phyloP scores from a whole-genome alignment of 2,888 invertebrate species.

The Hesperia comma region DNA sequence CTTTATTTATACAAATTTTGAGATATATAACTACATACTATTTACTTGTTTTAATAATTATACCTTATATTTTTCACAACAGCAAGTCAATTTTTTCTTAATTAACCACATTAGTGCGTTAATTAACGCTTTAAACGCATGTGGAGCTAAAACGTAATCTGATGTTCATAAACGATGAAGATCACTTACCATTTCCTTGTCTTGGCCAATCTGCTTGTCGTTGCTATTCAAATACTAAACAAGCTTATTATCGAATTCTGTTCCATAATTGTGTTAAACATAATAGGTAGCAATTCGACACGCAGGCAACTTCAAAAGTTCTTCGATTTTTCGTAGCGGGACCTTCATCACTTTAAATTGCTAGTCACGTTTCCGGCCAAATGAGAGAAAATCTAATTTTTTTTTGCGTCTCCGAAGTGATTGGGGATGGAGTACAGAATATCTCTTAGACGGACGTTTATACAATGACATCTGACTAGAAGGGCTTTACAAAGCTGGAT shows the following conservation, averaged over 20 bases:
- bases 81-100: too few relatives aligned
- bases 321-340: conserved; percentile 53
- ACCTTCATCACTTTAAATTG: conserved; percentile 61
- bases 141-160: too few relatives aligned
- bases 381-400: conserved; percentile 76
- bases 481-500: conserved; percentile 61
- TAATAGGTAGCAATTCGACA: conserved; percentile 2
- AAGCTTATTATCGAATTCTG: not conserved
- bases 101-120: too few relatives aligned
- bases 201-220: too few relatives aligned
- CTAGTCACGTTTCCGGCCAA: conserved; percentile 69
- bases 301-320: conserved; percentile 5
- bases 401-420: conserved; percentile 64
- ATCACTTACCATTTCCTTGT: too few relatives aligned
- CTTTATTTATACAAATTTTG: too few relatives aligned
- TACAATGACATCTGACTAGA: conserved; percentile 64
- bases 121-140: too few relatives aligned
- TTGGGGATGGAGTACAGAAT: conserved; percentile 65
- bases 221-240: too few relatives aligned
- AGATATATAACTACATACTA: too few relatives aligned
- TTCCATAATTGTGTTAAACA: not conserved
- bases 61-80: too few relatives aligned
- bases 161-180: too few relatives aligned
- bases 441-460: conserved; percentile 57
- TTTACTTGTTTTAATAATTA: too few relatives aligned